These are phyloP conservation scores for Parnassius apollo DNA, from an alignment of 2,888 invertebrate genomes.

Conservation along the genomic window DNA sequence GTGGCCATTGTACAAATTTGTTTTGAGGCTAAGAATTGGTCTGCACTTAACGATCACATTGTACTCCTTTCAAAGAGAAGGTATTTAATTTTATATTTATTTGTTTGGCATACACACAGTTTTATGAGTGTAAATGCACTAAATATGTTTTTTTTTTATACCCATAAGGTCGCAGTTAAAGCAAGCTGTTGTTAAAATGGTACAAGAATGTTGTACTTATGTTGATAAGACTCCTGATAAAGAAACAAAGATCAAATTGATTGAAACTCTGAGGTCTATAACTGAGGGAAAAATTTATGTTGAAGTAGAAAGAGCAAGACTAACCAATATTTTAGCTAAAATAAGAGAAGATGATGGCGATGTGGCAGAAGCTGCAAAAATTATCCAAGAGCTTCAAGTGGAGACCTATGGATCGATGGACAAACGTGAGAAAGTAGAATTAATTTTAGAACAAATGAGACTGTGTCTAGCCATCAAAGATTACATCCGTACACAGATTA, in stretches of 20 bases:
- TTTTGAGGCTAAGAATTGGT: constrained; percentile 95
- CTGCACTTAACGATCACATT: constrained; percentile 95
- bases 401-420: constrained; percentile 99
- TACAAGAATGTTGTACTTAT: constrained; percentile 96
- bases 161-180: constrained; percentile 91
- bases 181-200: constrained; percentile 97
- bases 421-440: constrained; percentile 96
- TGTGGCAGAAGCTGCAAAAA: constrained; percentile 93
- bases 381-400: constrained; percentile 95
- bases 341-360: constrained; percentile 91
- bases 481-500: constrained; percentile 98
- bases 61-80: constrained; percentile 94
- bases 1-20: constrained; percentile 96
- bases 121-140: background rate
- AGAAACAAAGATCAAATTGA: constrained; percentile 94
- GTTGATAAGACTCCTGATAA: constrained; percentile 96
- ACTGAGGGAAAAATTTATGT: constrained; percentile 99
- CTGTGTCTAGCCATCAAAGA: constrained; percentile 97
- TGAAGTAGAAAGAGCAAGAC: constrained; percentile 98
- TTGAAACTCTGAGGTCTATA: constrained; percentile 96
- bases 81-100: constrained; percentile 39
- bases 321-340: constrained; percentile 94
- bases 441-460: constrained; percentile 99
- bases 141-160: background rate
- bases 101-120: no score